These are phyloP conservation scores for Sylvia borin DNA, from an alignment of 2,797 vertebrate genomes.

Conservation along the genomic window DNA sequence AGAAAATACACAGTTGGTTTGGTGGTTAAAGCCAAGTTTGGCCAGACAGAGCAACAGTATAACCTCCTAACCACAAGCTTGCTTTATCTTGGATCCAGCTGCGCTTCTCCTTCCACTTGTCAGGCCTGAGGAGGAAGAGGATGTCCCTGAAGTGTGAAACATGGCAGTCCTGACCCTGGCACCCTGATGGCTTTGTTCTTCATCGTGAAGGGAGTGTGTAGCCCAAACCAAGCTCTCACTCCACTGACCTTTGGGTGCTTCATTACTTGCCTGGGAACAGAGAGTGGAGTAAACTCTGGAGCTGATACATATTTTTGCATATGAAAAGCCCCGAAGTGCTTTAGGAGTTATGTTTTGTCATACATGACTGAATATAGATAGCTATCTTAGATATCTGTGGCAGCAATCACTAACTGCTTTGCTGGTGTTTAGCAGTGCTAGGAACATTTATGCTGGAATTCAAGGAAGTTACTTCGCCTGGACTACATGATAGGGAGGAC, in stretches of 20 bases:
- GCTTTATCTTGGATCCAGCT: slow-evolving; percentile 13
- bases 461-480: neutral
- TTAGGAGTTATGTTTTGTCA: neutral
- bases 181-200: neutral
- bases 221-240: neutral
- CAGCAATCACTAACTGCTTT: neutral
- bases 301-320: neutral
- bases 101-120: neutral
- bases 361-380: neutral
- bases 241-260: neutral
- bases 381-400: neutral
- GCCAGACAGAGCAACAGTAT: neutral
- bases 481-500: neutral
- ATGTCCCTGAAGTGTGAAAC: neutral
- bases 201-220: neutral
- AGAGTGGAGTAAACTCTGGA: neutral
- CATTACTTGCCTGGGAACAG: neutral
- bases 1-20: neutral
- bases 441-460: slow-evolving; percentile 19
- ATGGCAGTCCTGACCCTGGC: neutral
- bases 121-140: neutral
- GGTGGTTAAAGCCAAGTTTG: neutral
- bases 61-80: neutral
- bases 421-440: neutral
- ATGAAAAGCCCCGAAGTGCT: neutral